Percentiles rank a stretch among this genome's conserved stretches.
phyloP scores from a whole-genome alignment of 2,797 vertebrate species.

The Amblyraja radiata region DNA sequence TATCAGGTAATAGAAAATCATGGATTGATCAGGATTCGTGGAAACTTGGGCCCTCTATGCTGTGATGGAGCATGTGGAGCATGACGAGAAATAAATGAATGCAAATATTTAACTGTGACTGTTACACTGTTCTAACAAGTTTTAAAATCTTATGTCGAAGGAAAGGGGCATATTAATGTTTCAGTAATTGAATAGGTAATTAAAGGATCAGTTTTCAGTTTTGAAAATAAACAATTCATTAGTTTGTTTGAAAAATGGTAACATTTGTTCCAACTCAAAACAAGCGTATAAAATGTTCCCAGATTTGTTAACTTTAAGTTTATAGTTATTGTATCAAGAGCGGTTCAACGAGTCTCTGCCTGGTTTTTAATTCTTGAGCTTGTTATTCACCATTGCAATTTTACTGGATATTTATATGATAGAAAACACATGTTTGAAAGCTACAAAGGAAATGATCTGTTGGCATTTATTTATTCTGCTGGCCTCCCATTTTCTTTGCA shows the following conservation, averaged over 20 bases:
- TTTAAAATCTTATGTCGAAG: neutral
- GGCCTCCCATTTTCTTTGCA: neutral
- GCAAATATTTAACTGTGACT: neutral
- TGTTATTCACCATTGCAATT: neutral
- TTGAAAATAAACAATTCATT: neutral
- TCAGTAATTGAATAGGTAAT: neutral
- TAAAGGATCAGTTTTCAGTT: neutral
- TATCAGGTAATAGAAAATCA: neutral
- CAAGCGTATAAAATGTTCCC: neutral
- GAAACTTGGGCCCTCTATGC: neutral
- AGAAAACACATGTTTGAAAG: neutral
- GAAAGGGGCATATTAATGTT: neutral
- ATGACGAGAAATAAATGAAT: neutral
- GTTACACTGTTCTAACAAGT: neutral
- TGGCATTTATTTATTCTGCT: neutral
- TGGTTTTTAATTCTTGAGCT: neutral
- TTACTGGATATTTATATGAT: constrained; percentile 12
- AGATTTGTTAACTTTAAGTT: neutral
- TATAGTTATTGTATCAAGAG: neutral
- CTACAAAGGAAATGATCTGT: neutral
- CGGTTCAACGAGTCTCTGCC: neutral
- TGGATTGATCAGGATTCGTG: neutral
- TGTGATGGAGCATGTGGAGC: neutral
- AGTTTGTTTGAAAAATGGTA: neutral
- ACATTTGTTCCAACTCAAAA: neutral